These are phyloP conservation scores for Etheostoma nigrum DNA, from an alignment of 2,797 vertebrate species.

Conservation along the genomic window DNA sequence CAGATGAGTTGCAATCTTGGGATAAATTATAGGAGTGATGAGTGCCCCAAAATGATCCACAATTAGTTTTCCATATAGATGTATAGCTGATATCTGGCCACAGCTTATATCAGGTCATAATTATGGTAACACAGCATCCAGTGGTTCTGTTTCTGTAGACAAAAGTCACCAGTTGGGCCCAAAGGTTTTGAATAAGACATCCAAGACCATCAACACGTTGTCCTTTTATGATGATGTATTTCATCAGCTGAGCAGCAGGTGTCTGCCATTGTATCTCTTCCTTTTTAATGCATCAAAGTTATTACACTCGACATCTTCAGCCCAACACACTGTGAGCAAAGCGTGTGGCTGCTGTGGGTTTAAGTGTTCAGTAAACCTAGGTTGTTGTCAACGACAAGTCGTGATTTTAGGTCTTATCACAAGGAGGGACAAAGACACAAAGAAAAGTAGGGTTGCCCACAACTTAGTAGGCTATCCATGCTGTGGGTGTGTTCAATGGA, in stretches of 20 bases:
- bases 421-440: neutral
- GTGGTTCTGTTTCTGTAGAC: neutral
- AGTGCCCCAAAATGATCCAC: neutral
- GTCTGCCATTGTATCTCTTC: neutral
- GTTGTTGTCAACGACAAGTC: neutral
- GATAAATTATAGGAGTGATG: neutral
- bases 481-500: conserved; percentile 56
- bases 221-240: neutral
- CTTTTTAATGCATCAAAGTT: neutral
- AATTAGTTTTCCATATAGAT: neutral
- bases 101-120: neutral
- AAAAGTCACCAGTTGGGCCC: neutral
- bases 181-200: neutral
- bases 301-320: neutral
- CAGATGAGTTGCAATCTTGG: neutral
- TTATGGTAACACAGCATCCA: neutral
- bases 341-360: neutral
- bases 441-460: conserved; percentile 2
- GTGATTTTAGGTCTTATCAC: neutral
- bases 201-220: too few relatives aligned
- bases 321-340: conserved; percentile 11
- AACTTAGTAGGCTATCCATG: conserved; percentile 11
- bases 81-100: neutral
- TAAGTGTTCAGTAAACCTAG: neutral
- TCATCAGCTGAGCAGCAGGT: neutral